Evolutionary conservation across 1,140 invertebrate genomes (phyloP), one percentile per base, ranked within the genome.

Genomic region (Lasioglossum albipes): DNA sequence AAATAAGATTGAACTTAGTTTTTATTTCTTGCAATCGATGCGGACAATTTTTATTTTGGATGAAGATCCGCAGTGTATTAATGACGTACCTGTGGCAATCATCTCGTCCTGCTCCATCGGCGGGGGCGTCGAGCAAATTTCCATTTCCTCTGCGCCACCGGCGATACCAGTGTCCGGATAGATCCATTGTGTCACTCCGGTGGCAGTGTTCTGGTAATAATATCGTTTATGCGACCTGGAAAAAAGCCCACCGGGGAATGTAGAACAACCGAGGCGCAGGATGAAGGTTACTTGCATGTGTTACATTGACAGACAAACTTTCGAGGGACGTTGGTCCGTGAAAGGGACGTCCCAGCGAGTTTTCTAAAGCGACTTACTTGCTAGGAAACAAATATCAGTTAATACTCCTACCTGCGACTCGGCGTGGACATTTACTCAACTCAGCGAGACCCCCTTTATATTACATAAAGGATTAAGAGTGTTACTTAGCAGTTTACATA

Each of bases 161-260:
- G 90, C 92, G 75, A 94, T 91, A 79, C 94, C 94, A 7, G 91
- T 87, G 62, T 94, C 94, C 2, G 96, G 96, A 91, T 95, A 96
- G 75, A 95, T 95, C 95, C 96, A 96, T 86, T 95, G 95, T 42
- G 94, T 94, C 49, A 94, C 94, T 13, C 94, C 94, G 41, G 93
- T 95, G 57, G 85, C 87, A 74, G 93, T 89, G 90, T 96, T 95
- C 86, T 94, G 94, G 92, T 96, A 96, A 93, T 94, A 96, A 92
- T 96, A 96, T 79, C 95, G 94, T 91, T 95, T 96, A 94, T 95
- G 94, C 83, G 93, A 93, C 91, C 95, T 96, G 94, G 89, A 95
- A 94, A 87, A 91, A 91, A 87, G 91, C 90, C 92, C 89, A 59
- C 89, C 88, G 90, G 91, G 4, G 36, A 88, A 91, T 91, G 89